phyloP scores from a whole-genome alignment of 2,113 vertebrate genomes.

The Pygoscelis adeliae region DNA sequence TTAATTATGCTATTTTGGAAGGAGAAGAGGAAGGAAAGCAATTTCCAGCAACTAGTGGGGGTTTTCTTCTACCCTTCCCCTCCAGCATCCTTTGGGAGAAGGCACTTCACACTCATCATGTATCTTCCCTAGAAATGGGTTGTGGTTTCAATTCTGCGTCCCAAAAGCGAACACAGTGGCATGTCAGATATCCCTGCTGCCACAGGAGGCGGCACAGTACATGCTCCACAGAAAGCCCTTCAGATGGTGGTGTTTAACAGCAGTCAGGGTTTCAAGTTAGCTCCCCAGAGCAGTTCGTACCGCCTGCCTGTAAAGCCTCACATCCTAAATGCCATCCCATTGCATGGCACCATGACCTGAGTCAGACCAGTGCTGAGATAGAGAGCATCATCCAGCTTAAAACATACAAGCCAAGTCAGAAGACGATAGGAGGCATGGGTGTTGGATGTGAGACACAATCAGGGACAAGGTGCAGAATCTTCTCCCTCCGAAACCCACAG shows the following conservation, averaged over 20 bases:
- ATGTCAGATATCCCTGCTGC: background rate
- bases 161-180: background rate
- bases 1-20: background rate
- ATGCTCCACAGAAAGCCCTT: background rate
- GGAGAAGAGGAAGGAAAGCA: slow-evolving; percentile 33
- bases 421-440: fast-evolving
- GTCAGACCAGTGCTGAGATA: background rate
- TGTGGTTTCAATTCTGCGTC: background rate
- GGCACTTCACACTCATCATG: background rate
- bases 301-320: background rate
- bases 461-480: background rate
- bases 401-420: fast-evolving
- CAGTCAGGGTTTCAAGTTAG: background rate
- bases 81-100: background rate
- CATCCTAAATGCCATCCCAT: background rate
- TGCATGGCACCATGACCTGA: fast-evolving
- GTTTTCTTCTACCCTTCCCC: background rate
- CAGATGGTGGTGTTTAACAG: background rate
- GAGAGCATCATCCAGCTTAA: background rate
- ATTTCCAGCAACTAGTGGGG: background rate
- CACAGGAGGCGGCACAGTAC: background rate
- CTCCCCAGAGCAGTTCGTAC: background rate
- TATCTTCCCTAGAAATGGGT: background rate
- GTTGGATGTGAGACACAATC: background rate
- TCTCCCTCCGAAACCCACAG: background rate